phyloP scores from a whole-genome alignment of 2,797 vertebrate genomes.

The Phyllotis vaccarum region DNA sequence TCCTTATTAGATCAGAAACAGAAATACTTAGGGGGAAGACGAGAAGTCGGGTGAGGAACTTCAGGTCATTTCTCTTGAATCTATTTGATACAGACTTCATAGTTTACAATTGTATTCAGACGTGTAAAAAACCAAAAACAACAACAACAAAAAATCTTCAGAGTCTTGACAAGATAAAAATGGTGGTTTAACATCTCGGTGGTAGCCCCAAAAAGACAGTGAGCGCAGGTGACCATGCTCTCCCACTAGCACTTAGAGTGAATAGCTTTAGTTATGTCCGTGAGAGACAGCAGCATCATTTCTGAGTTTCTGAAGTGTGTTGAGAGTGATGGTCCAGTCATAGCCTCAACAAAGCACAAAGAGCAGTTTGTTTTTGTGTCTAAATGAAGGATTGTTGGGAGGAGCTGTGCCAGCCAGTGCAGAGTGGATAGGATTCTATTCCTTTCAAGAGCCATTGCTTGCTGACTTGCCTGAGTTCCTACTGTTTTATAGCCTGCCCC shows the following conservation, averaged over 20 bases:
- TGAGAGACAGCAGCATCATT: constrained; percentile 76
- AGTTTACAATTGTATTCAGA: neutral
- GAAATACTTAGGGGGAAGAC: neutral
- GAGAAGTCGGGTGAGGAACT: neutral
- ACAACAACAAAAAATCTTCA: neutral
- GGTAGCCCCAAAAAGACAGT: neutral
- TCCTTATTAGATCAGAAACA: neutral
- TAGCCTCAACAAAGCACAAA: constrained; percentile 86
- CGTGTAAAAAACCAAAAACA: neutral
- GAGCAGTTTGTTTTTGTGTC: constrained; percentile 85
- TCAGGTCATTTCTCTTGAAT: neutral
- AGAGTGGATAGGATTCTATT: constrained; percentile 84
- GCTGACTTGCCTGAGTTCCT: constrained; percentile 80
- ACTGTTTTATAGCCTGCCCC: constrained; percentile 77
- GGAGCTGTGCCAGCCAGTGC: constrained; percentile 89
- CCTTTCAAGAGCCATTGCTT: constrained; percentile 85
- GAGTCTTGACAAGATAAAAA: neutral
- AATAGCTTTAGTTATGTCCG: constrained; percentile 58
- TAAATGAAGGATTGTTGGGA: constrained; percentile 86
- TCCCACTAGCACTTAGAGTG: constrained; percentile 42
- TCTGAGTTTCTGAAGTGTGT: constrained; percentile 81
- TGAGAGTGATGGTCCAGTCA: constrained; percentile 75
- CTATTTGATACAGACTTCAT: neutral
- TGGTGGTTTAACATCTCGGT: neutral
- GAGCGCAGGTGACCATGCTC: constrained; percentile 34